Base-by-base conservation (phyloP, 2,113 vertebrate genomes). In the Ursus arctos region DNA sequence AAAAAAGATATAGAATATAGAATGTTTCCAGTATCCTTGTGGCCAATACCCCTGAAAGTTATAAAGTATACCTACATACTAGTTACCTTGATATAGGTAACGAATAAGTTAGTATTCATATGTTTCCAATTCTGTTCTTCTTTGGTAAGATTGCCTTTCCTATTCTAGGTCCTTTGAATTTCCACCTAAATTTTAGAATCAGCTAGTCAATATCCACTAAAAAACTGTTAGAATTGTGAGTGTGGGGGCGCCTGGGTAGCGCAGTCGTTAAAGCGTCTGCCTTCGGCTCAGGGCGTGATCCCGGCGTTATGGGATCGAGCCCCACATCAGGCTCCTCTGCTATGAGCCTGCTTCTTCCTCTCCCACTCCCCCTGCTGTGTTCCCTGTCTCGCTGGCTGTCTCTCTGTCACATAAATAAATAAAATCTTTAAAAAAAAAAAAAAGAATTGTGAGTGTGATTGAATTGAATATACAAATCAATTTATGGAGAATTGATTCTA, bases 141-240 rank as follows among this genome's bases (percentile, higher is more conserved):
- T 72, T 85, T 61, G 19, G 49, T 89, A 89, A 86, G 9, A 43
- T 31, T 49, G 2, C 0, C 26, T 77, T 65, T 85, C 24, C 31
- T 72, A 43, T 51, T 88, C 40, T 22, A 63, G 8, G 4, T 87
- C 57, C 11, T 95, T 76, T 61, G 10, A 72, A 95, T 94, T 94
- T 93, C 13, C 19, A 65, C 8, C 19, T 40, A 80, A 92, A 43
- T 43, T 96, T 91, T 94, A 94, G 63, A 63, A 43, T 90, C 16
- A 31, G 47, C n/a, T 82, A 79, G 33, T 49, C 6, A 40, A 9
- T n/a, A 86, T 81, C 51, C 33, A 74, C 36, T 55, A 57, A 92
- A 86, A 72, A 57, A 59, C 6, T 36, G 19, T 71, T 55, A 83
- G 11, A 3, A 67, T 71, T 85, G n/a, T 92, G 61, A 63, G 31